Percentiles rank a stretch among this genome's conserved stretches.
Conservation (phyloP, 2,888 invertebrate species). For the Syrphus vitripennis region DNA sequence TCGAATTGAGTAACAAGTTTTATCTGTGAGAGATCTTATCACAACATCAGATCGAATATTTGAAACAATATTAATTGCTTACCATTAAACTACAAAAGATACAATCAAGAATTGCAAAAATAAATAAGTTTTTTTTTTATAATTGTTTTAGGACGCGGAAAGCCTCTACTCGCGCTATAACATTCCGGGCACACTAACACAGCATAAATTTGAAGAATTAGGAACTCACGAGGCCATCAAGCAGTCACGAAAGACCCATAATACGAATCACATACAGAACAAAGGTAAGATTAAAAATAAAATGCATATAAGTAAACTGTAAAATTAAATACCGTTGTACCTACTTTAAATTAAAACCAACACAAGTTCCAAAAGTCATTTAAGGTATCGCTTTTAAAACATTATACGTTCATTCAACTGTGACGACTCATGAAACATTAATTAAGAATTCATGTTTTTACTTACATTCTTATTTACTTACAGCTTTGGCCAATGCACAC, state of each 20-base stretch:
- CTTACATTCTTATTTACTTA: constrained; percentile 40
- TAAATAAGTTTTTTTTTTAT: neutral
- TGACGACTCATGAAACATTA: neutral
- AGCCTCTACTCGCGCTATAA: constrained; percentile 77
- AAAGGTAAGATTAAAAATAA: constrained; percentile 73
- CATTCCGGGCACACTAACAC: constrained; percentile 77
- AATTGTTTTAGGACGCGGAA: constrained; percentile 70
- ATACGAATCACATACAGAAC: constrained; percentile 75
- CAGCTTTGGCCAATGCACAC: constrained; percentile 78
- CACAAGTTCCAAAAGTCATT: neutral
- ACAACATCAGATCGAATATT: too few relatives aligned
- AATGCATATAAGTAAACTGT: neutral
- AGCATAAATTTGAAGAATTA: constrained; percentile 77
- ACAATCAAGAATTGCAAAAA: too few relatives aligned
- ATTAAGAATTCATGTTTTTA: neutral
- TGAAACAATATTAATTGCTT: too few relatives aligned
- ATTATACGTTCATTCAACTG: constrained; percentile 6
- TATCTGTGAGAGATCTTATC: too few relatives aligned
- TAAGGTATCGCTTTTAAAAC: neutral
- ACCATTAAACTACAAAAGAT: neutral
- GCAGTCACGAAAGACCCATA: constrained; percentile 75
- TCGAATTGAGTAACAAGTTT: neutral
- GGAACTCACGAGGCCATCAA: constrained; percentile 77
- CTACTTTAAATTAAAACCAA: neutral
- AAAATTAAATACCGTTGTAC: neutral